These are phyloP conservation scores for Caenorhabditis briggsae DNA, from an alignment of 1,140 invertebrate genomes.

Conservation along the genomic window DNA sequence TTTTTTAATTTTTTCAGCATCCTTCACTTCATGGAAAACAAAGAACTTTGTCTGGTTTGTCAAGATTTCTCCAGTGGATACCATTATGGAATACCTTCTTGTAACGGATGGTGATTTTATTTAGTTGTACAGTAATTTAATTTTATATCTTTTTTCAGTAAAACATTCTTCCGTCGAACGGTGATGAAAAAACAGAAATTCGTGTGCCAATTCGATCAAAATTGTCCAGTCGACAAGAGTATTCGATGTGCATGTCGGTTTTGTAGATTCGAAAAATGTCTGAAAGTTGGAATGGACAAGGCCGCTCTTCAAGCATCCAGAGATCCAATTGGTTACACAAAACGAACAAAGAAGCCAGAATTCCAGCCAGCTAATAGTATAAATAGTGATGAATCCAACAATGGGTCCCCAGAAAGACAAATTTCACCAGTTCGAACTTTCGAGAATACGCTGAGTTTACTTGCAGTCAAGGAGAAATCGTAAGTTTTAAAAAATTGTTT, in stretches of 20 bases:
- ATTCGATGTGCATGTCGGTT: conserved; percentile 60
- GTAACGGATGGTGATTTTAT: conserved; percentile 32
- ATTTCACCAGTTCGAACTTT: conserved; percentile 10
- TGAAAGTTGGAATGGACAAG: conserved; percentile 59
- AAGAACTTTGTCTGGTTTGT: conserved; percentile 6
- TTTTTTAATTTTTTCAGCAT: background rate
- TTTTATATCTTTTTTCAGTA: background rate
- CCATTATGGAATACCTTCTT: conserved; percentile 25
- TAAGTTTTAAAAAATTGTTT: background rate
- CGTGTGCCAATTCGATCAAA: conserved; percentile 58
- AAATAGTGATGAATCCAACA: conserved; percentile 46
- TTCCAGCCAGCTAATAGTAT: background rate
- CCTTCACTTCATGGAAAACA: conserved; percentile 9
- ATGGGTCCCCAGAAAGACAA: conserved; percentile 37
- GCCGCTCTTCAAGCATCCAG: conserved; percentile 53
- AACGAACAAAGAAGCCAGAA: conserved; percentile 31
- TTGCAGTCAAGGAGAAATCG: conserved; percentile 36
- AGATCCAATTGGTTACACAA: conserved; percentile 64
- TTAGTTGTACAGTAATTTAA: background rate
- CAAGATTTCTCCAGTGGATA: conserved; percentile 42
- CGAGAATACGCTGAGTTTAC: conserved; percentile 45
- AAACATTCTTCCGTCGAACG: conserved; percentile 61
- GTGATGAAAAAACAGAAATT: conserved; percentile 62
- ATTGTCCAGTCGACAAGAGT: conserved; percentile 61
- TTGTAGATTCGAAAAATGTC: conserved; percentile 61